Evolutionary conservation across 2,113 vertebrate genomes (phyloP).

Genomic region (Mormyrus iriodes): DNA sequence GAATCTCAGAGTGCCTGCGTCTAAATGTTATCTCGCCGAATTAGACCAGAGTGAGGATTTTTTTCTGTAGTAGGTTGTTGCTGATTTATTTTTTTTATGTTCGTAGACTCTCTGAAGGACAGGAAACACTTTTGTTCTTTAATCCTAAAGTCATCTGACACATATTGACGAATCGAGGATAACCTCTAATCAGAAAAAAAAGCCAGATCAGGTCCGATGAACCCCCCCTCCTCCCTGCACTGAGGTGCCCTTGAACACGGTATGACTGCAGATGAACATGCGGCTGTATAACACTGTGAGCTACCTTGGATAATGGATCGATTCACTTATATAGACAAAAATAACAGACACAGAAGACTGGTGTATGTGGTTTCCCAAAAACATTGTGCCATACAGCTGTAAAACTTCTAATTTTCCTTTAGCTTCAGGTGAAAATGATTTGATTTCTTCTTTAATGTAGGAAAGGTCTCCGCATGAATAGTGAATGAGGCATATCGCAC

Average conservation of each 20-base stretch:
- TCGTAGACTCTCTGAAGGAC: not conserved
- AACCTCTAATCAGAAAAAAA: conserved; percentile 1
- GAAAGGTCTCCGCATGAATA: not conserved
- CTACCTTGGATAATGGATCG: not conserved
- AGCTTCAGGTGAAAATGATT: not conserved
- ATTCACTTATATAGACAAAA: not conserved
- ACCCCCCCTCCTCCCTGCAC: not conserved
- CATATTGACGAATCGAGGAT: not conserved
- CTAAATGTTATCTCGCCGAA: not conserved
- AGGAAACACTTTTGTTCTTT: not conserved
- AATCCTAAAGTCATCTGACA: not conserved
- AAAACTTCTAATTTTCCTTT: not conserved
- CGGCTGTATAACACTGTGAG: not conserved
- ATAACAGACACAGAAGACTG: not conserved
- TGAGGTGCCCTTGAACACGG: not conserved
- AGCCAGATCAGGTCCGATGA: not conserved
- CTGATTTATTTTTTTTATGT: not conserved
- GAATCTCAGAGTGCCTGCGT: not conserved
- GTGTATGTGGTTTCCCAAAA: not conserved
- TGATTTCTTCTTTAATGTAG: not conserved
- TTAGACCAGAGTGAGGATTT: not conserved
- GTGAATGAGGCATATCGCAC: not conserved
- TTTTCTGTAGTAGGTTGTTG: not conserved
- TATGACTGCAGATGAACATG: not conserved
- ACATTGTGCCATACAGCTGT: not conserved